Evolutionary conservation across 37 sponge, comb jelly and placozoan genomes (phyloP), one percentile per base, ranked within the genome.

Genomic region (Chondrosia reniformis): DNA sequence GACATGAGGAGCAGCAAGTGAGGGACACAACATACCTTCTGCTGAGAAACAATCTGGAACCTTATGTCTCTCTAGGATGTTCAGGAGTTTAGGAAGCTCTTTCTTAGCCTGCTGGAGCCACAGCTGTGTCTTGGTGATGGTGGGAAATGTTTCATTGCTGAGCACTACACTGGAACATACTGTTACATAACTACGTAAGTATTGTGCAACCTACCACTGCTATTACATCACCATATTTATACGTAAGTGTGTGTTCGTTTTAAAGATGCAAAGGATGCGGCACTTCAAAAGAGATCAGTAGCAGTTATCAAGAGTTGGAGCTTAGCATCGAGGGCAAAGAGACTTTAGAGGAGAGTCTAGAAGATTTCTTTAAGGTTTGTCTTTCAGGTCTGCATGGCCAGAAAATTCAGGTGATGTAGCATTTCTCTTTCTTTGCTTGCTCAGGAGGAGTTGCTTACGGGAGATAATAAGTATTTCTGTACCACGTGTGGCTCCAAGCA

Each of bases 121-220:
- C n/a, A 40, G 12, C 33, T 85, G 24, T 19, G 46, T 13, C 19
- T 21, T n/a, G 36, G 54, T 43, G 17, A 59, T 6, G n/a, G 8
- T 30, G 61, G 61, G 17, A 59, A 30, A 30, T 25, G 61, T 19
- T 59, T 61, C 55, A 31, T 85, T 7, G 19, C 30, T 1, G 9
- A 72, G n/a, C 66, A 45, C 32, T 81, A 55, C 62, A 39, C 73
- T 7, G 86, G 86, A 30, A 45, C 30, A 8, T 85, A 72, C 55
- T 25, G 49, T 1, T 85, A 85, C 77, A 79, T 82, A n/a, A 85
- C 86, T 10, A 74, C 30, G 86, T 85, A n/a, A 78, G 84, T 12
- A 12, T 0, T 37, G 1, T n/a, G n/a, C n/a, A n/a, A n/a, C n/a
- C n/a, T n/a, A n/a, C n/a, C n/a, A n/a, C n/a, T n/a, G n/a, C n/a